Evolutionary conservation across 2,888 invertebrate genomes (phyloP), one percentile per base, ranked within the genome.

Genomic region (Tigriopus californicus): DNA sequence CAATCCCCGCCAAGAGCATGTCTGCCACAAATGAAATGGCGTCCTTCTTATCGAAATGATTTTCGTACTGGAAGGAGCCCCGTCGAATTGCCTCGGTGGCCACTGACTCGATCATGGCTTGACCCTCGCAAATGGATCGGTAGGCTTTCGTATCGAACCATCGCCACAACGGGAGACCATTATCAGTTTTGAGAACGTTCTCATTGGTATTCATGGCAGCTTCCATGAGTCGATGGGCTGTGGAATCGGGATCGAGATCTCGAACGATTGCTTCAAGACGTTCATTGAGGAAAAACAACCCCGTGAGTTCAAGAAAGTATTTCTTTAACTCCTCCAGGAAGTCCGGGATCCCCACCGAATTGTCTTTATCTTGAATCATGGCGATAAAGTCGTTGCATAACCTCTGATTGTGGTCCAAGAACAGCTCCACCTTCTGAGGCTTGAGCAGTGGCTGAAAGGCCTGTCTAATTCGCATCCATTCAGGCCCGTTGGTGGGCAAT

Each of bases 21-120:
- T 91, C 90, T 44, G 84, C 82, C 61, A 83, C 79, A 76, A 87
- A 82, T 60, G 87, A 87, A 51, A 82, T 75, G n/a, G 89, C 75
- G 70, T 90, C 89, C 67, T 81, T 82, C 20, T 79, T 72, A 69
- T 85, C 82, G 4, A 87, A 68, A 64, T 80, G 12, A 88, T 71
- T 1, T 81, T 58, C 12, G 13, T n/a, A 22, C 22, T 22, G 13
- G n/a, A 13, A n/a, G 4, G 13, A 15, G 2, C 15, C 46, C 46
- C 24, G 10, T 48, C 47, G 13, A 15, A 47, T 56, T 42, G 18
- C 20, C 44, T 54, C 20, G 22, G 24, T 20, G 15, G 57, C 62
- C 56, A 70, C 79, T 77, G 71, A 72, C 72, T 87, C 87, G 72
- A 89, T 80, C 67, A 76, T 81, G 62, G 76, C 73, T 66, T 86